Evolutionary conservation across 2,797 vertebrate genomes (phyloP).

Genomic region (Danionella dracula): DNA sequence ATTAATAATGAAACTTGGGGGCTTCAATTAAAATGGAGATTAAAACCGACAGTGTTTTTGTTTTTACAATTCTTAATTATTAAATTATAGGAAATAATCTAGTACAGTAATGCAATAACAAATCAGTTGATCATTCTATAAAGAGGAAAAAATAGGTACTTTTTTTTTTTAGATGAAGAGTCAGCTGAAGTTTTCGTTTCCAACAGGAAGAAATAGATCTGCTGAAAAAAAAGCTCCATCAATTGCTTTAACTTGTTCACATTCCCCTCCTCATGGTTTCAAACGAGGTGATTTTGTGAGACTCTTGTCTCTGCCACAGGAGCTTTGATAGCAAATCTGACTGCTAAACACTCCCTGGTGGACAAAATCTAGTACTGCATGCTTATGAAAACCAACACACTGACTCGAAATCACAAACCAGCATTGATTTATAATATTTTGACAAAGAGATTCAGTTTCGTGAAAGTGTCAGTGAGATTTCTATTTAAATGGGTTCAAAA

Average conservation of each 20-base stretch:
- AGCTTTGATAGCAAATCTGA: not conserved
- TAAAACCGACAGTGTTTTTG: too few species aligned
- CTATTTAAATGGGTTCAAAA: not conserved
- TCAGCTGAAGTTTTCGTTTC: too few species aligned
- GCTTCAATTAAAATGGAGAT: too few species aligned
- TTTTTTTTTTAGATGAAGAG: too few species aligned
- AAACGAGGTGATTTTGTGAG: not conserved
- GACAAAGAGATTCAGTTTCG: not conserved
- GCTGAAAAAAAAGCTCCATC: too few species aligned
- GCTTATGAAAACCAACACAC: not conserved
- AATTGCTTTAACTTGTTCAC: not conserved
- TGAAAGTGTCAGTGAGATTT: not conserved
- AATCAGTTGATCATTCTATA: too few species aligned
- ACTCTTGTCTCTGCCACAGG: constrained; percentile 5
- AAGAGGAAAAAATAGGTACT: too few species aligned
- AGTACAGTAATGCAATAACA: too few species aligned
- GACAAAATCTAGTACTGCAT: constrained; percentile 40
- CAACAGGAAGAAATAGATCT: too few species aligned
- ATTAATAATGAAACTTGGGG: too few species aligned
- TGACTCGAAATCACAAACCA: not conserved
- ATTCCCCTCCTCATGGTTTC: not conserved
- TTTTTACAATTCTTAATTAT: too few species aligned
- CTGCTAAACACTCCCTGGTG: constrained; percentile 47
- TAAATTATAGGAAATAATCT: too few species aligned
- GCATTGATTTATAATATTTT: not conserved